These are phyloP conservation scores for Bothrops alternatus DNA, from an alignment of 2,797 vertebrate genomes.

Conservation along the genomic window DNA sequence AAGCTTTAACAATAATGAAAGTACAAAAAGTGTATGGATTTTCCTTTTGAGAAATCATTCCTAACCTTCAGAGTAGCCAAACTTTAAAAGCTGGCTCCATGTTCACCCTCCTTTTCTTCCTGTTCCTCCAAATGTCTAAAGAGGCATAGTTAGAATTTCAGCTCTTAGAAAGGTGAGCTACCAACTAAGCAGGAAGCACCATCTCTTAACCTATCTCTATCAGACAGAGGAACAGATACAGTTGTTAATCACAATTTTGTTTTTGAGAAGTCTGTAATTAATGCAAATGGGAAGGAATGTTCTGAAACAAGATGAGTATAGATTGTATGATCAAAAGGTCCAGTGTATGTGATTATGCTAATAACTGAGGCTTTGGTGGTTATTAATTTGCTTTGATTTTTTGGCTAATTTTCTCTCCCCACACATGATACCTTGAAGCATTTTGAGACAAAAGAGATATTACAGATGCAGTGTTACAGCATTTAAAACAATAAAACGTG, in stretches of 20 bases:
- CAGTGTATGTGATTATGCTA: not conserved
- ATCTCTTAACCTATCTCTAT: conserved; percentile 28
- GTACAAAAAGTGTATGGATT: conserved; percentile 39
- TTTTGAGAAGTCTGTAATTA: conserved; percentile 18
- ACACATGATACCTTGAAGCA: not conserved
- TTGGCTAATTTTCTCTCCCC: not conserved
- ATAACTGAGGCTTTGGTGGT: accelerated
- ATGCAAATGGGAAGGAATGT: not conserved
- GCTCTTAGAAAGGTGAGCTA: not conserved
- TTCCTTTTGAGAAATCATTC: conserved; percentile 58
- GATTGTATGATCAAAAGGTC: not conserved
- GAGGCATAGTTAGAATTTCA: not conserved
- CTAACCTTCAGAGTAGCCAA: conserved; percentile 4
- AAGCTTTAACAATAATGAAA: conserved; percentile 52
- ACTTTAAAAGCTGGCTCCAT: conserved; percentile 22
- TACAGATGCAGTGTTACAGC: not conserved
- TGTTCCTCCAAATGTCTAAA: conserved; percentile 39
- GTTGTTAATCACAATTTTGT: conserved; percentile 43
- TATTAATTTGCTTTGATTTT: not conserved
- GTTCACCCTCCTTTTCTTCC: conserved; percentile 22
- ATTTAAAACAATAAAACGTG: conserved; percentile 12
- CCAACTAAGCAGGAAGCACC: not conserved
- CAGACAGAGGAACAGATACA: conserved; percentile 32
- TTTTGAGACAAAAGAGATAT: not conserved
- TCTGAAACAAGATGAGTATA: not conserved